Evolutionary conservation across 2,113 vertebrate species (phyloP), one percentile per base, ranked within the genome.

Genomic region (Electrona antarctica): DNA sequence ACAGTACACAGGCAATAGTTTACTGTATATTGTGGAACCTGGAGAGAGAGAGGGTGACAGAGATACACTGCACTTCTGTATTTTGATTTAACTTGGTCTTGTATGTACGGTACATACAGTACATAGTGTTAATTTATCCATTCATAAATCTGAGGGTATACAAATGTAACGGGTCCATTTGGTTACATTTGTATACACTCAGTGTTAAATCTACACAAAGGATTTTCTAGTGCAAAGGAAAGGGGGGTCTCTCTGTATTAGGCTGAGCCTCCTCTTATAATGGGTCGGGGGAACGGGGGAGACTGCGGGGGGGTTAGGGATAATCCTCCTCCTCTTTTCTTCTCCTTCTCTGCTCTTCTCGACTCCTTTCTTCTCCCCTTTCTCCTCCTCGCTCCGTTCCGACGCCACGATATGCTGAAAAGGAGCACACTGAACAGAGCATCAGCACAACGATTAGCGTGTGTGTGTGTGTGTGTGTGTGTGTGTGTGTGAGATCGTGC

Each of bases 321-420:
- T 90, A 90, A 91, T 90, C 87, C 88, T 65, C 76, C 71, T 7
- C 82, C 76, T 79, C 77, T 87, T 85, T 86, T 85, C 80, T 86
- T 83, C 77, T 78, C 60, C 73, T 80, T 60, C 77, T 59, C 29
- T 78, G 50, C 54, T 70, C 15, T 11, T 76, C 77, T 48, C 69
- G 80, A 79, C 83, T 77, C 73, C 62, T 71, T 82, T 86, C 72
- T 77, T 55, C 73, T 55, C 73, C 87, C 56, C 78, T 85, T 85
- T 80, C 83, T 68, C 29, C 3, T 76, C 63, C 78, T 67, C 60
- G 77, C 71, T 74, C 75, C 73, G 72, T 64, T 77, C 66, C 21
- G 73, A 85, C 76, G 77, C 82, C 73, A 71, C 55, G 60, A 85
- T 63, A 81, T 10, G 8, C 82, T 13, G 59, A 71, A 82, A 87